Evolutionary conservation across 2,797 vertebrate genomes (phyloP).

Genomic region (Parauchenoglanis ngamensis): DNA sequence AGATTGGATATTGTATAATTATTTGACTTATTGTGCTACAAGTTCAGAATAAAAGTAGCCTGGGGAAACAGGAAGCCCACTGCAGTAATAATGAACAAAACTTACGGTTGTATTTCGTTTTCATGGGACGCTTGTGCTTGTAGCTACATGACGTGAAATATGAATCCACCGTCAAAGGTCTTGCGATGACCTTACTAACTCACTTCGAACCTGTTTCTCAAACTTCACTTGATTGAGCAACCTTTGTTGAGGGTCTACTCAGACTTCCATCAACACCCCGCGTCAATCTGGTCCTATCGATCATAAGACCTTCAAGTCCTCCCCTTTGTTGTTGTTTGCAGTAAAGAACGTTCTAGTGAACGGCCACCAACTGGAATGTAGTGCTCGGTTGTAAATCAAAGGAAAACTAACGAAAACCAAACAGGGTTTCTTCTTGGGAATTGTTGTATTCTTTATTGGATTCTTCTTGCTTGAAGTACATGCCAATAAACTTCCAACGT

Average conservation of each 20-base stretch:
- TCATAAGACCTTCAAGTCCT: not conserved
- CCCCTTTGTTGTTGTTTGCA: not conserved
- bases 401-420: not conserved
- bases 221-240: not conserved
- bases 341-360: not conserved
- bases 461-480: not conserved
- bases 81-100: not conserved
- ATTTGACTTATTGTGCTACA: not conserved
- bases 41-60: not conserved
- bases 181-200: not conserved
- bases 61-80: not conserved
- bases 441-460: conserved; percentile 5
- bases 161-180: not conserved
- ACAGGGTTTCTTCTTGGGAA: not conserved
- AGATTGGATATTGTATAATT: not conserved
- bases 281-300: conserved; percentile 23
- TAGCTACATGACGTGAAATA: not conserved
- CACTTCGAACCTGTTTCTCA: not conserved
- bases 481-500: not conserved
- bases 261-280: conserved; percentile 21
- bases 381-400: not conserved
- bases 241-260: conserved; percentile 19
- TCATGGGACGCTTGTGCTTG: not conserved
- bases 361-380: not conserved
- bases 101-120: not conserved